A percentile compares a stretch with the other conserved stretches of the same genome.
phyloP scores from a whole-genome alignment of 2,888 invertebrate genomes.

The Chydorus sphaericus region DNA sequence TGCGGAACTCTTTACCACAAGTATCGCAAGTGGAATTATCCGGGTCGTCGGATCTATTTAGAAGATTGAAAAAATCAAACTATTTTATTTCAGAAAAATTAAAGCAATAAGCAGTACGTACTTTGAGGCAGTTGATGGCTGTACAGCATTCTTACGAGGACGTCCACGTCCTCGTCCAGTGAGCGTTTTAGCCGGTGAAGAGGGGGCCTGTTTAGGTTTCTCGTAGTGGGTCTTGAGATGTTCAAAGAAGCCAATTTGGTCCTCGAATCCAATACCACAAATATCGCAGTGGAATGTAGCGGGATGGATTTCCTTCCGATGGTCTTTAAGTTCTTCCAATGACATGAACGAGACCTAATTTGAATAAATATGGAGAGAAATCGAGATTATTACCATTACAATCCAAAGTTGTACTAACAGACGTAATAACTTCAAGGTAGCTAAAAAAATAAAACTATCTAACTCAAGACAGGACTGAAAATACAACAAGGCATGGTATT shows the following conservation, averaged over 20 bases:
- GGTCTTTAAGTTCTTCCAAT: conserved; percentile 3
- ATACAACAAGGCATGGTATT: no score
- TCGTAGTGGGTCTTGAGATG: conserved; percentile 68
- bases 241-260: conserved; percentile 69
- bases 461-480: no score
- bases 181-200: no score
- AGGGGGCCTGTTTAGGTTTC: conserved; percentile 10
- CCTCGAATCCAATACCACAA: conserved; percentile 56
- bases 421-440: no score
- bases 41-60: no score
- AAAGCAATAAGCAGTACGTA: no score
- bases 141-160: conserved; percentile 14
- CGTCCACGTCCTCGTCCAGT: conserved; percentile 10
- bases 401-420: no score
- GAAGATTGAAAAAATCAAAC: no score
- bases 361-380: no score
- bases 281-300: conserved; percentile 43
- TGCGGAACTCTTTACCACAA: conserved; percentile 7
- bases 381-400: no score
- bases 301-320: conserved; percentile 8
- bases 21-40: conserved; percentile 9
- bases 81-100: no score
- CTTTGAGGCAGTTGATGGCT: conserved; percentile 1
- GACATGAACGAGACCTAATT: background rate
- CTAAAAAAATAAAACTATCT: no score